phyloP scores from a whole-genome alignment of 2,888 invertebrate genomes.

The Macrophya annulata region DNA sequence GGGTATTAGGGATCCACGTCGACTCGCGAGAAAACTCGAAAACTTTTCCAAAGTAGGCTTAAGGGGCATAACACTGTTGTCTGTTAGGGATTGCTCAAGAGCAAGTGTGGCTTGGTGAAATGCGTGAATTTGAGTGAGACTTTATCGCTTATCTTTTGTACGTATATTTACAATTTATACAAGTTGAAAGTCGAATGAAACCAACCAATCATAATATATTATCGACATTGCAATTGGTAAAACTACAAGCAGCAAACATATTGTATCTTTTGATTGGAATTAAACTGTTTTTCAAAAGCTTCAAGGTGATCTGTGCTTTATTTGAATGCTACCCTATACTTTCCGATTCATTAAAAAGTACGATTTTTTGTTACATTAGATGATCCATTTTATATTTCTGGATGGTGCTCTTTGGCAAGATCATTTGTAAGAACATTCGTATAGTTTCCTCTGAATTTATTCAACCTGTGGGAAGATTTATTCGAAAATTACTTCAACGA shows the following conservation, averaged over 20 bases:
- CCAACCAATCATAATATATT: not conserved
- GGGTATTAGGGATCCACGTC: slow-evolving; percentile 22
- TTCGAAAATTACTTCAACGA: too few relatives aligned
- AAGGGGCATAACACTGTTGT: slow-evolving; percentile 26
- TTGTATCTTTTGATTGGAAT: too few relatives aligned
- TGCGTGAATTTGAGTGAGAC: not conserved
- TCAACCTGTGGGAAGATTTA: too few relatives aligned
- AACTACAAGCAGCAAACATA: not conserved
- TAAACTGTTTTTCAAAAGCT: too few relatives aligned
- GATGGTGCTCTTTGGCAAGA: too few relatives aligned
- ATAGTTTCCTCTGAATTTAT: too few relatives aligned
- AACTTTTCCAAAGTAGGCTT: slow-evolving; percentile 36
- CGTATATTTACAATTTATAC: not conserved
- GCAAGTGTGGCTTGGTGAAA: slow-evolving; percentile 6
- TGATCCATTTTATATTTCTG: too few relatives aligned
- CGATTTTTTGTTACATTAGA: too few relatives aligned
- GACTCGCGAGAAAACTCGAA: slow-evolving; percentile 37
- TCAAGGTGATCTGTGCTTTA: too few relatives aligned
- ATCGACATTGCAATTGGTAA: not conserved
- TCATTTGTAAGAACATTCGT: too few relatives aligned
- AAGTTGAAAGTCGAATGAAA: not conserved
- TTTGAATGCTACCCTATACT: too few relatives aligned
- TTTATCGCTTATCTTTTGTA: not conserved
- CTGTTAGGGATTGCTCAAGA: slow-evolving; percentile 8
- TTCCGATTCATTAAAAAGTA: too few relatives aligned